These are phyloP conservation scores for Acyrthosiphon pisum DNA, from an alignment of 1,140 invertebrate species.

Conservation along the genomic window DNA sequence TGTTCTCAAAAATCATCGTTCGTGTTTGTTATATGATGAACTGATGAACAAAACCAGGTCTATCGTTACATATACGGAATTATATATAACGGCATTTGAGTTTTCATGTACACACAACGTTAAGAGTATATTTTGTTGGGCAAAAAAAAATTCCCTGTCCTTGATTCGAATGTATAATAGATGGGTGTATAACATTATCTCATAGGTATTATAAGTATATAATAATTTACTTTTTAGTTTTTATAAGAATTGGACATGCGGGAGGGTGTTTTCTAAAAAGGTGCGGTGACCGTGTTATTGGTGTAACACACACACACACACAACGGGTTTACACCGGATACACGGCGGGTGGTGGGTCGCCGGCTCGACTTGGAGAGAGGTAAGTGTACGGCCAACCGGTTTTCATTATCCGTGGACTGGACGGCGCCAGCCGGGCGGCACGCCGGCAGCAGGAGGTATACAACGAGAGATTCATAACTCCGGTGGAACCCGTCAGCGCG, in stretches of 20 bases:
- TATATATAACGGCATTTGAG: background rate
- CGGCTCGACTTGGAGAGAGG: background rate
- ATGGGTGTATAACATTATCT: background rate
- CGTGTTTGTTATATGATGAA: background rate
- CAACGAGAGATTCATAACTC: constrained; percentile 31
- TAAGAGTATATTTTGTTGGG: background rate
- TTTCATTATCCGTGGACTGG: constrained; percentile 56
- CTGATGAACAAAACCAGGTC: background rate
- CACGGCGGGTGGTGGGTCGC: background rate
- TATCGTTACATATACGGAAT: background rate
- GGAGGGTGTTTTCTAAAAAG: constrained; percentile 56
- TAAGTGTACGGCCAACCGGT: constrained; percentile 41
- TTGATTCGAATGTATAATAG: background rate
- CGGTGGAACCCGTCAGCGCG: background rate
- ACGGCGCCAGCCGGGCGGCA: constrained; percentile 50
- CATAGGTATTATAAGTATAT: background rate
- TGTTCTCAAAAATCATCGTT: background rate
- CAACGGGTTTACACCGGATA: constrained; percentile 56
- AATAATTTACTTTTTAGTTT: background rate
- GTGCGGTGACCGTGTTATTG: constrained; percentile 36
- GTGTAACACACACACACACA: background rate
- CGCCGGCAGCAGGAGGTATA: constrained; percentile 37
- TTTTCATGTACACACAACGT: background rate
- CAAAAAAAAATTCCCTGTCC: constrained; percentile 18
- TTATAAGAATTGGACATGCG: background rate